Evolutionary conservation across 2,888 invertebrate genomes (phyloP).

Genomic region (Anarsia innoxiella): DNA sequence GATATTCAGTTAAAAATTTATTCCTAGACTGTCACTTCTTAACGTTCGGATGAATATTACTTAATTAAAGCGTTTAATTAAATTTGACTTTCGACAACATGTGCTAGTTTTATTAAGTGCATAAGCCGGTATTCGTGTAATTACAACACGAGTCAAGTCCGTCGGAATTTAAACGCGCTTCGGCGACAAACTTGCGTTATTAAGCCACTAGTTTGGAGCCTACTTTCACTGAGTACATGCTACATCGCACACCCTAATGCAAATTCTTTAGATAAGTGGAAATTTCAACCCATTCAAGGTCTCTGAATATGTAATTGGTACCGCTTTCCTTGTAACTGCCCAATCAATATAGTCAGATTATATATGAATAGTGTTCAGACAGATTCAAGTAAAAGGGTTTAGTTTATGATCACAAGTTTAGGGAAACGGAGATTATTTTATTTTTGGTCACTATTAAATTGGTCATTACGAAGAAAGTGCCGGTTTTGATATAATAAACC

Average conservation of each 20-base stretch:
- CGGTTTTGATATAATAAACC: no score
- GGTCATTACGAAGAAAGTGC: no score
- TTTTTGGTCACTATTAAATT: no score
- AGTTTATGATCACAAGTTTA: no score
- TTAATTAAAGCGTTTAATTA: constrained; percentile 13
- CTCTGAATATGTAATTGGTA: background rate
- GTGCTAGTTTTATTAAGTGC: constrained; percentile 33
- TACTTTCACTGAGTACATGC: constrained; percentile 34
- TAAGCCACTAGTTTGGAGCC: constrained; percentile 49
- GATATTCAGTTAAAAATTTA: no score
- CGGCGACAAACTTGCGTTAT: constrained; percentile 56
- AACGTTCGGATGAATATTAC: no score
- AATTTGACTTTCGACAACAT: constrained; percentile 11
- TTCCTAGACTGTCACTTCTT: constrained; percentile 3
- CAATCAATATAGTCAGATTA: no score
- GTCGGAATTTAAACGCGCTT: constrained; percentile 49
- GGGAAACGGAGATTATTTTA: no score
- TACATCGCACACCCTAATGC: background rate
- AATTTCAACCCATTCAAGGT: no score
- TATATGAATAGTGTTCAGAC: no score
- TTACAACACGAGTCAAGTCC: constrained; percentile 38
- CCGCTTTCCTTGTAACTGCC: no score
- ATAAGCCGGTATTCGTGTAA: constrained; percentile 58
- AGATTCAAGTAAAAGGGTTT: no score
- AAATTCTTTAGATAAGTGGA: background rate